These are phyloP conservation scores for Forbesichthys papilliferus DNA, from an alignment of 2,113 vertebrate genomes.

Conservation along the genomic window DNA sequence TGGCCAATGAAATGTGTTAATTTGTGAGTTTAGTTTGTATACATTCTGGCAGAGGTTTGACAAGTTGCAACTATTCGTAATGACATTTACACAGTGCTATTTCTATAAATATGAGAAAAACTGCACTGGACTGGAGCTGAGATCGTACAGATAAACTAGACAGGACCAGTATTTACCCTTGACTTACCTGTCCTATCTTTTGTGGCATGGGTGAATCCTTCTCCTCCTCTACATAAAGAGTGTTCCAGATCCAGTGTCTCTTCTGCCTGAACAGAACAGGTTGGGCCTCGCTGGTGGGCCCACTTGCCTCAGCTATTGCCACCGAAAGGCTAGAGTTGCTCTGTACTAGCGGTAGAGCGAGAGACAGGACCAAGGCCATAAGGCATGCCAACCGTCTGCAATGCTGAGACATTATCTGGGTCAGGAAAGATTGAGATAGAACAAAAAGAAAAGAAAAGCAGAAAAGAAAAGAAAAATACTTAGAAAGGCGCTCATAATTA, in stretches of 20 bases:
- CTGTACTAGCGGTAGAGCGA: background rate
- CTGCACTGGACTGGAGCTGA: no score
- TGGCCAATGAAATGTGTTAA: no score
- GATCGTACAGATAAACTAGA: no score
- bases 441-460: conserved; percentile 19
- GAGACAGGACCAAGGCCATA: background rate
- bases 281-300: conserved; percentile 29
- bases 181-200: conserved; percentile 83
- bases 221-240: conserved; percentile 81
- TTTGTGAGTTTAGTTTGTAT: no score
- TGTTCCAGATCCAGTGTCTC: conserved; percentile 91
- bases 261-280: conserved; percentile 67
- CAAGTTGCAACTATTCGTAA: no score
- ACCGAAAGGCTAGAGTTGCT: conserved; percentile 17
- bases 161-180: background rate
- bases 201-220: conserved; percentile 65
- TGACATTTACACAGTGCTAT: no score
- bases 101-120: no score
- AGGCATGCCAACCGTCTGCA: background rate
- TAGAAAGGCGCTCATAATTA: conserved; percentile 59
- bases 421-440: conserved; percentile 15
- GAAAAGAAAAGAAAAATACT: background rate
- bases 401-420: background rate
- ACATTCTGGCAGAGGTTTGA: no score
- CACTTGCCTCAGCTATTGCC: background rate